These are phyloP conservation scores for Anthoptus insignis DNA, from an alignment of 2,888 invertebrate species.

Conservation along the genomic window DNA sequence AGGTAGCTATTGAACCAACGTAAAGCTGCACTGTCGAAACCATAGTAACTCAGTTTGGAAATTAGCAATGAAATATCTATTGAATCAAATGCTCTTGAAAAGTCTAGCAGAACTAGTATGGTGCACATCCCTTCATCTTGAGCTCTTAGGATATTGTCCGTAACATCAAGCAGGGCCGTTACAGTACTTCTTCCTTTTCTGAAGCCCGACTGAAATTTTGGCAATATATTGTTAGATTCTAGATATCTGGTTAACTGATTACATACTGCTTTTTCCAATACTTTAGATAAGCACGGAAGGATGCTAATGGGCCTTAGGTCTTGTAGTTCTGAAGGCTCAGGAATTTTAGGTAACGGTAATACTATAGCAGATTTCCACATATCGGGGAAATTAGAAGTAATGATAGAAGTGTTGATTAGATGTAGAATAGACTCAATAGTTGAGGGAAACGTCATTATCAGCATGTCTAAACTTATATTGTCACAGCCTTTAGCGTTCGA, in stretches of 20 bases:
- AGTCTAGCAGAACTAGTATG: background rate
- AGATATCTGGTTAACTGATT: background rate
- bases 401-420: constrained; percentile 34
- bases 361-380: constrained; percentile 39
- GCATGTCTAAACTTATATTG: constrained; percentile 26
- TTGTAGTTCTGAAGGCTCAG: constrained; percentile 33
- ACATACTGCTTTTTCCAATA: constrained; percentile 36
- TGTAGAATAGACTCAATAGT: constrained; percentile 16
- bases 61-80: background rate
- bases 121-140: background rate
- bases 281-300: background rate
- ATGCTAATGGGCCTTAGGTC: constrained; percentile 47
- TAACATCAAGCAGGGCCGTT: background rate
- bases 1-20: constrained; percentile 12
- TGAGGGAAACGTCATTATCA: constrained; percentile 28
- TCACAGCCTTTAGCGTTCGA: constrained; percentile 24
- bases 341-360: constrained; percentile 39
- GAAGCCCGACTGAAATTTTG: background rate
- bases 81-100: background rate
- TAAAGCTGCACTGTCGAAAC: background rate
- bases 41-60: background rate
- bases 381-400: constrained; percentile 27
- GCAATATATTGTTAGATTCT: constrained; percentile 8
- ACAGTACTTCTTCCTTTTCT: background rate
- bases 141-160: background rate